Evolutionary conservation across 2,888 invertebrate genomes (phyloP).

Genomic region (Octonoba sinensis): DNA sequence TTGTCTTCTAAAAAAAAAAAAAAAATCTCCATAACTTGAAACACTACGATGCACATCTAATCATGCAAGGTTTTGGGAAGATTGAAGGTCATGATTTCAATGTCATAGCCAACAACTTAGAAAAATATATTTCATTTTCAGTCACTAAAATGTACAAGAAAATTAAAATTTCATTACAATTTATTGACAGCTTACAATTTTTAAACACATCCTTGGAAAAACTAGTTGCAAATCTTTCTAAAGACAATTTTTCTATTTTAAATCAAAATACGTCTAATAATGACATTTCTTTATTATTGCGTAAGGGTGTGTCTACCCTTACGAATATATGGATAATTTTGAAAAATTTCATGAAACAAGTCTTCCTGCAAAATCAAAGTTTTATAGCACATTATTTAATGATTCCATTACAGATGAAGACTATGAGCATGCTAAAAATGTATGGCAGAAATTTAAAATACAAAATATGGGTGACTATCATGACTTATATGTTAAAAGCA

Average conservation of each 20-base stretch:
- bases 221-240: background rate
- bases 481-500: no score
- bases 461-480: no score
- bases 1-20: background rate
- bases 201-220: background rate
- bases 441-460: no score
- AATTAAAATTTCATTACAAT: background rate
- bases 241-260: background rate
- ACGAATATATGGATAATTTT: background rate
- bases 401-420: no score
- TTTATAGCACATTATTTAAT: no score
- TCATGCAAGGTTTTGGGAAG: constrained; percentile 16
- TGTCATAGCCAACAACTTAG: background rate
- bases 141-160: background rate
- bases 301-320: background rate
- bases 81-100: background rate
- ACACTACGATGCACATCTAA: constrained; percentile 6
- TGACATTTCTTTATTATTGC: background rate
- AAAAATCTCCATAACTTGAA: constrained; percentile 4
- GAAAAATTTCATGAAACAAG: no score
- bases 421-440: no score
- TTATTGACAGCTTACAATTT: background rate
- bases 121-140: constrained; percentile 16
- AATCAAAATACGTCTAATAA: background rate
- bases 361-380: no score